Conservation (phyloP, 2,113 vertebrate species). For the Capreolus pygargus region DNA sequence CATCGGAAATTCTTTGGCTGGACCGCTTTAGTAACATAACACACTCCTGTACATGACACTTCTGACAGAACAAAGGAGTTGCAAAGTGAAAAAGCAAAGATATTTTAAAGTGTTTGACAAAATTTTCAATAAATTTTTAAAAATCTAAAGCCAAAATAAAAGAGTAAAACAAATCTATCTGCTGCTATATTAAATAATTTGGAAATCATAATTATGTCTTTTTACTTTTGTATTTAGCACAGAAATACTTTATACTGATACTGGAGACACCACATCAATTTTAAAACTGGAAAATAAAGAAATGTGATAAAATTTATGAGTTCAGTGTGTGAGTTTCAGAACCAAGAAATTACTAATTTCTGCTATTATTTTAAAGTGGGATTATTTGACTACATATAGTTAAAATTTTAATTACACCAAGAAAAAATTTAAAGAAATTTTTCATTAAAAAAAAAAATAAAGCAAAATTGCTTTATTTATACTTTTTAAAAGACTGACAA, state of each 20-base stretch:
- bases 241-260: constrained; percentile 28
- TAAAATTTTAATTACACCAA: constrained; percentile 36
- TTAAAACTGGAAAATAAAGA: constrained; percentile 53
- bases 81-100: constrained; percentile 38
- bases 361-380: constrained; percentile 20
- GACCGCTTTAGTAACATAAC: constrained; percentile 39
- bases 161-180: constrained; percentile 19
- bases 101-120: constrained; percentile 27
- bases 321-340: constrained; percentile 29
- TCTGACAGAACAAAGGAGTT: constrained; percentile 17
- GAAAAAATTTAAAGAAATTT: not conserved
- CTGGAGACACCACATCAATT: constrained; percentile 2
- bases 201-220: constrained; percentile 19
- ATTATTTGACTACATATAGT: not conserved
- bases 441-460: constrained; percentile 53
- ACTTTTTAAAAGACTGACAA: constrained; percentile 60
- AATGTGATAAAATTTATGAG: not conserved
- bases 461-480: constrained; percentile 61
- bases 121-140: not conserved
- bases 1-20: constrained; percentile 63
- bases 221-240: constrained; percentile 52
- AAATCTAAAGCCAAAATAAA: constrained; percentile 17
- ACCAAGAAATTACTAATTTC: constrained; percentile 18
- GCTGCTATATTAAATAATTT: constrained; percentile 45
- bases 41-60: constrained; percentile 29